Evolutionary conservation across 2,888 invertebrate genomes (phyloP), one percentile per base, ranked within the genome.

Genomic region (Drosophila greeni): DNA sequence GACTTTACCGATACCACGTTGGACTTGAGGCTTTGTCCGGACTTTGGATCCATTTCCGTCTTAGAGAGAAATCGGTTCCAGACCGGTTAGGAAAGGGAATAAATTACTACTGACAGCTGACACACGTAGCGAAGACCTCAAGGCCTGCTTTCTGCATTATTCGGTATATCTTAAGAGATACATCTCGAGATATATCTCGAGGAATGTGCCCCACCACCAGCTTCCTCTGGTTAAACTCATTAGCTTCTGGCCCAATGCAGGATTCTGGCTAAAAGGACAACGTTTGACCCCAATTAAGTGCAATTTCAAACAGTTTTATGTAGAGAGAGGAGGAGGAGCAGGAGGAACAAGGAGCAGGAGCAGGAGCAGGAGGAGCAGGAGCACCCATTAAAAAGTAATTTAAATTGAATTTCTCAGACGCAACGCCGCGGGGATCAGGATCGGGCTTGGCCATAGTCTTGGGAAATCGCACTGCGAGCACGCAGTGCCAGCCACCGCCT

Each of bases 321-420:
- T 18, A 45, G 29, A 40, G 3, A 24, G 12, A 16, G 34, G 9
- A 26, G 26, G 9, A 8, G 5, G 23, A 23, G 23, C n/a, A n/a
- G 5, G 23, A 23, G 23, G 5, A 5, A 23, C 4, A 26, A 1
- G 8, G 8, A 20, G 20, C n/a, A 20, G 20, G 3, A 3, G 20
- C 20, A 14, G 7, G 7, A 14, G 14, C 4, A 11, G 12, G 6
- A 39, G 36, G 11, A 1, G n/a, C n/a, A 1, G 6, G 36, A 18
- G 16, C 14, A 14, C 55, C 78, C 82, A 79, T 79, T 79, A 79
- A 79, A 79, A 84, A 84, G 61, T 64, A 72, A 79, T 79, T 79
- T 84, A 82, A 82, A 79, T 79, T 84, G 82, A 84, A 79, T 84
- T 79, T 79, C 82, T 70, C 43, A 57, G 48, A 40, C 52, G 62